phyloP scores from a whole-genome alignment of 2,888 invertebrate genomes.

The Cephalotes varians region DNA sequence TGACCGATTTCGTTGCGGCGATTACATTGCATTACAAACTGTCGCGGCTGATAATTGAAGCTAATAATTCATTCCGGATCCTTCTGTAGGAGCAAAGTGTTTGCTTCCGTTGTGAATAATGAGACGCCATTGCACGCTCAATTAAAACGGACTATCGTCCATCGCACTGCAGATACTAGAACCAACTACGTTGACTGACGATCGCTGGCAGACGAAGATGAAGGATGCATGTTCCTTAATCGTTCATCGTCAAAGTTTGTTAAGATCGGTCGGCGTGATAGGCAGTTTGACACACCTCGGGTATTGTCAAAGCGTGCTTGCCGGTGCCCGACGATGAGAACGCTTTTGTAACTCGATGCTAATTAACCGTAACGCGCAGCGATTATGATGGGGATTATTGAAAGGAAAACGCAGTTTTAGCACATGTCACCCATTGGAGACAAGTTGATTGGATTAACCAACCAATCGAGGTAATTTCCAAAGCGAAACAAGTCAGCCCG shows the following conservation, averaged over 20 bases:
- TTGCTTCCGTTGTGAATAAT: conserved; percentile 28
- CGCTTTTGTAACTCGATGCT: conserved; percentile 44
- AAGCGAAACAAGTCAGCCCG: not conserved
- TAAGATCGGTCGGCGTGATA: conserved; percentile 29
- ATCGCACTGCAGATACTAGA: not conserved
- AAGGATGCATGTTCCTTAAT: conserved; percentile 71
- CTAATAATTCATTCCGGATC: conserved; percentile 22
- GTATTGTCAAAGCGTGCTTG: not conserved
- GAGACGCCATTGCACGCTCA: conserved; percentile 54
- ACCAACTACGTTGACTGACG: conserved; percentile 59
- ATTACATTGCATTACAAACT: not conserved
- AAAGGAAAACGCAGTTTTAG: conserved; percentile 37
- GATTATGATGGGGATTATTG: conserved; percentile 27
- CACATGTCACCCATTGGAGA: conserved; percentile 14
- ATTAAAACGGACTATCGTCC: conserved; percentile 69
- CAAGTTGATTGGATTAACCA: conserved; percentile 19
- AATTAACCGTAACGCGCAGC: conserved; percentile 38
- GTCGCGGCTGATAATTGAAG: not conserved
- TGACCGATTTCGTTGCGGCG: not conserved
- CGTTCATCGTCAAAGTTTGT: conserved; percentile 62
- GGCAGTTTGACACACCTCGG: conserved; percentile 35
- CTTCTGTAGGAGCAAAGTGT: not conserved
- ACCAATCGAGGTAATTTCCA: conserved; percentile 19
- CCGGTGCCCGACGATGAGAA: not conserved
- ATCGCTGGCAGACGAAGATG: conserved; percentile 33